A percentile compares a stretch with the other conserved stretches of the same genome.
These are phyloP conservation scores for Melanotus villosus DNA, from an alignment of 2,888 invertebrate genomes.

Conservation along the genomic window DNA sequence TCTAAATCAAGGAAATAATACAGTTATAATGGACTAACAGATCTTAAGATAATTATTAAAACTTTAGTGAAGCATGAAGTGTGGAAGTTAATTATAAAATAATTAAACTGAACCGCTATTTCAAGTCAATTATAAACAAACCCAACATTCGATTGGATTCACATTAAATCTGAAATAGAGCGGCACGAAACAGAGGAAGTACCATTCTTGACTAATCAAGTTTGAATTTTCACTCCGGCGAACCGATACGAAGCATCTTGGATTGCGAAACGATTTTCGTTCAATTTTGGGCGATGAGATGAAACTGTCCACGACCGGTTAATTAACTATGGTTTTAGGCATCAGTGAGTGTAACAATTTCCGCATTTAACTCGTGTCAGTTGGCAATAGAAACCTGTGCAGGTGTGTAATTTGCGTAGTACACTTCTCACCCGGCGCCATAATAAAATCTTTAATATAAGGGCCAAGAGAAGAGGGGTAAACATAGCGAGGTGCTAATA, in stretches of 20 bases:
- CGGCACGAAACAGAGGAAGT: background rate
- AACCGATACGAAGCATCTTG: background rate
- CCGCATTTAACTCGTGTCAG: background rate
- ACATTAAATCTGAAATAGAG: background rate
- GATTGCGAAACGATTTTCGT: no score
- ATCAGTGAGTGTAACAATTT: background rate
- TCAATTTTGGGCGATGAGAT: no score
- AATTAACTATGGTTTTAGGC: background rate
- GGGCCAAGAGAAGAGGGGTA: conserved; percentile 11
- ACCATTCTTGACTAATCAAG: background rate
- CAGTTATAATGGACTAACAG: background rate
- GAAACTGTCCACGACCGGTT: no score
- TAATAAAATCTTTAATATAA: conserved; percentile 19
- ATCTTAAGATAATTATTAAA: conserved; percentile 1
- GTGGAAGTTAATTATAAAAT: background rate
- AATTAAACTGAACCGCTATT: background rate
- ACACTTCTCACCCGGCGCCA: conserved; percentile 16
- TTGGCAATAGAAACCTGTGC: background rate
- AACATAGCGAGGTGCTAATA: conserved; percentile 30
- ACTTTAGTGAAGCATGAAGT: background rate
- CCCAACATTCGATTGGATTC: background rate
- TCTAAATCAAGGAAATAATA: background rate
- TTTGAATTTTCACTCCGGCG: background rate
- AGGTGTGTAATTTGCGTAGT: background rate
- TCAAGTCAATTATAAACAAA: background rate